These are phyloP conservation scores for Contarinia nasturtii DNA, from an alignment of 1,140 invertebrate species.

Conservation along the genomic window DNA sequence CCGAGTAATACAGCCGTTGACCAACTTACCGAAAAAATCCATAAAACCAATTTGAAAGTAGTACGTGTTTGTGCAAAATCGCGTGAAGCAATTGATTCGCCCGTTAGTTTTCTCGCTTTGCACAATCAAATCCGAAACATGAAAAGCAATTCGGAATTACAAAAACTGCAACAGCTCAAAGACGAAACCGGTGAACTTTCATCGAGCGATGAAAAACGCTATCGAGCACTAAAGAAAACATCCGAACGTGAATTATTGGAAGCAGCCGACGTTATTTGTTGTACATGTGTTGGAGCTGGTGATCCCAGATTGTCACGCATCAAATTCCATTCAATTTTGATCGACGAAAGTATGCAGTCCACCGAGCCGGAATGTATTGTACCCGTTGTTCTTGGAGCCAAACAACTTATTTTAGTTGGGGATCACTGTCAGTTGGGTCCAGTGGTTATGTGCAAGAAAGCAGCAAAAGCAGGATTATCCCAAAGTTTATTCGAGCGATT, in stretches of 20 bases:
- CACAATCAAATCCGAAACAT: constrained; percentile 96
- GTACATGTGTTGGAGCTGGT: constrained; percentile 96
- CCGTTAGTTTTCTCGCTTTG: constrained; percentile 88
- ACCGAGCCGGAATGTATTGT: constrained; percentile 99
- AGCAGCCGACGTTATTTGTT: constrained; percentile 96
- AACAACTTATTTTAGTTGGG: constrained; percentile 88
- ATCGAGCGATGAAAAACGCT: constrained; percentile 84
- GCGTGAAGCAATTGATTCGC: constrained; percentile 93
- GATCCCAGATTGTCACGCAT: constrained; percentile 80
- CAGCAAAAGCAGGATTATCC: constrained; percentile 86
- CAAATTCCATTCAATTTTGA: constrained; percentile 93
- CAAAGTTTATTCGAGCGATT: constrained; percentile 95
- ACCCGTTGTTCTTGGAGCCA: constrained; percentile 92
- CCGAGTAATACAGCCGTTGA: constrained; percentile 99
- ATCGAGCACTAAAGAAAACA: constrained; percentile 75
- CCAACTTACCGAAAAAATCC: constrained; percentile 97
- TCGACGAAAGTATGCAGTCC: constrained; percentile 93
- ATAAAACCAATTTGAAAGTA: constrained; percentile 91
- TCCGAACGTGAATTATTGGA: constrained; percentile 84
- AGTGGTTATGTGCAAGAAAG: constrained; percentile 99
- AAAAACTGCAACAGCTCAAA: constrained; percentile 91
- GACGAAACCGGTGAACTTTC: constrained; percentile 94
- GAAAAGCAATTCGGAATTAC: constrained; percentile 74
- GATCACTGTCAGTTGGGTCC: constrained; percentile 98
- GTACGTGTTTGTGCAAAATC: constrained; percentile 95